These are phyloP conservation scores for Hydractinia echinata DNA, from an alignment of 30 jellyfish, hydroid and myxozoan species.

Conservation along the genomic window DNA sequence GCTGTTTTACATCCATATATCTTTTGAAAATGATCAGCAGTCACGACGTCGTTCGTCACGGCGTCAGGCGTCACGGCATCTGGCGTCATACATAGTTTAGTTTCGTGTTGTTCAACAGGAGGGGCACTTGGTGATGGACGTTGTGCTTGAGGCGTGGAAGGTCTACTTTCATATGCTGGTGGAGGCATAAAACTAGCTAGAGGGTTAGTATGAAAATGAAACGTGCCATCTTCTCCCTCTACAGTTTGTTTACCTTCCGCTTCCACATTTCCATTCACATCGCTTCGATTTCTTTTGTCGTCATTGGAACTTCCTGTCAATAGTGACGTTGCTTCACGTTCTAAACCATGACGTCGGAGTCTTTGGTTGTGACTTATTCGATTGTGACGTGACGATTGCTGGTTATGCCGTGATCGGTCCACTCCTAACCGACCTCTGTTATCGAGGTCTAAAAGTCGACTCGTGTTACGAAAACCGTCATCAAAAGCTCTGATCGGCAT, in stretches of 20 bases:
- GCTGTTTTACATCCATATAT: slow-evolving; percentile 15
- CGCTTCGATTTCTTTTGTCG: slow-evolving; percentile 8
- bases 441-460: neutral
- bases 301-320: neutral
- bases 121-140: neutral
- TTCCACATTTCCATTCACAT: slow-evolving; percentile 5
- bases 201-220: slow-evolving; percentile 20
- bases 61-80: neutral
- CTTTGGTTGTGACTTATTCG: neutral
- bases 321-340: neutral
- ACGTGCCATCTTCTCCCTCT: slow-evolving; percentile 11
- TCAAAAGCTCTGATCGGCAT: neutral
- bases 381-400: slow-evolving; percentile 11
- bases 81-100: slow-evolving; percentile 1
- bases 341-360: slow-evolving; percentile 12
- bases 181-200: slow-evolving; percentile 4
- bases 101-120: neutral
- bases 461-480: neutral
- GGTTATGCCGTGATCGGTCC: neutral
- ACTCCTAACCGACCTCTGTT: neutral
- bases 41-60: neutral
- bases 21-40: slow-evolving; percentile 14
- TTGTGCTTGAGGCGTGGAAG: neutral
- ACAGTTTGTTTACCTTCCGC: slow-evolving; percentile 3
- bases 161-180: slow-evolving; percentile 26